Evolutionary conservation across 2,113 vertebrate species (phyloP).

Genomic region (Bos taurus): DNA sequence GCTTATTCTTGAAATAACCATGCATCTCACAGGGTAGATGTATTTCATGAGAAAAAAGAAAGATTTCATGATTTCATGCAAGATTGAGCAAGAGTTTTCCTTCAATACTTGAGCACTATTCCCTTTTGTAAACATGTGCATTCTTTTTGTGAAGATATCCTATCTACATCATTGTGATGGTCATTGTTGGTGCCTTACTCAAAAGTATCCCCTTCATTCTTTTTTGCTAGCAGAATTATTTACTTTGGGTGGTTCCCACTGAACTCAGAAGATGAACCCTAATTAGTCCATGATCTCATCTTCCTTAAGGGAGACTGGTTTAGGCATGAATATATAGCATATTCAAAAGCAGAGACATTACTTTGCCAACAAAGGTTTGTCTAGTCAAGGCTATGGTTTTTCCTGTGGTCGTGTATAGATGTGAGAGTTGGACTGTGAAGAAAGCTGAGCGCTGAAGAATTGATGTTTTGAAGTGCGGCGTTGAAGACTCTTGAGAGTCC

Average conservation of each 20-base stretch:
- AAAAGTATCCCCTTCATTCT: background rate
- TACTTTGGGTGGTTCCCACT: background rate
- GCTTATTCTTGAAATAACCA: background rate
- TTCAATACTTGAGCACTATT: background rate
- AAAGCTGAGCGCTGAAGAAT: too few relatives aligned
- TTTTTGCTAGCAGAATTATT: background rate
- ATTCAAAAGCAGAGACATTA: too few relatives aligned
- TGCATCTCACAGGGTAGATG: background rate
- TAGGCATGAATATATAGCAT: background rate
- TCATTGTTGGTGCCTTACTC: background rate
- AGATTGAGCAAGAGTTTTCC: background rate
- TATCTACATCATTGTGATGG: background rate
- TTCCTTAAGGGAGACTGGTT: background rate
- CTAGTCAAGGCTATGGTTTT: too few relatives aligned
- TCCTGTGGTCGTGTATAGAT: too few relatives aligned
- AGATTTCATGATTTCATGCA: background rate
- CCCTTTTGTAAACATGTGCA: background rate
- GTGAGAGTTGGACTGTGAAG: too few relatives aligned
- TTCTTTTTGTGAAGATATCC: background rate
- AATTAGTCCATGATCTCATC: background rate
- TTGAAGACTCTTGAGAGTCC: too few relatives aligned
- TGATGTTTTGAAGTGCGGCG: too few relatives aligned
- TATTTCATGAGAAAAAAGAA: background rate
- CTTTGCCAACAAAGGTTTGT: too few relatives aligned
- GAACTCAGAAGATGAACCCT: background rate